Conservation (phyloP, 2,888 invertebrate species). For the Epinotia nisella region DNA sequence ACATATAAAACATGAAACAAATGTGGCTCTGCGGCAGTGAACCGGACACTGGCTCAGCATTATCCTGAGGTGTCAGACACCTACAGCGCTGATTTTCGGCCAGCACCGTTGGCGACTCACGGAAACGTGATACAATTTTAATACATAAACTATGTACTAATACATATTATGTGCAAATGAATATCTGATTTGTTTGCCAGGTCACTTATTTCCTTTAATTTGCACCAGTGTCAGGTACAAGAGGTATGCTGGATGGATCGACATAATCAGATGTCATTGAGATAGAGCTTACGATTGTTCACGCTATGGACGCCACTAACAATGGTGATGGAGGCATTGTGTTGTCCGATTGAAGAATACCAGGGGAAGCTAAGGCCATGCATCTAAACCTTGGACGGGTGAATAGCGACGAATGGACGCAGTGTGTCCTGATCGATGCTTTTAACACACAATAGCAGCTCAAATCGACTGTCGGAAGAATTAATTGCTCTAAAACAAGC, state of each 20-base stretch:
- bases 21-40: no score
- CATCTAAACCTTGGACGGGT: constrained; percentile 75
- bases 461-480: constrained; percentile 43
- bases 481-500: constrained; percentile 55
- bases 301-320: constrained; percentile 58
- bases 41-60: no score
- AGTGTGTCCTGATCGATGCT: constrained; percentile 50
- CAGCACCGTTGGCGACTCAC: no score
- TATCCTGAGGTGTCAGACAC: no score
- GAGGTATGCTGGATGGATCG: constrained; percentile 62
- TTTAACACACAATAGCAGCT: constrained; percentile 50
- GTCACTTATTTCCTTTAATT: constrained; percentile 38
- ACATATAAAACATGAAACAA: no score
- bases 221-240: constrained; percentile 44
- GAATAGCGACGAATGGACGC: constrained; percentile 60
- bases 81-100: no score
- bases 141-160: no score
- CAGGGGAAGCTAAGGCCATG: constrained; percentile 73
- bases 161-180: neutral
- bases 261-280: constrained; percentile 76
- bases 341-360: constrained; percentile 75
- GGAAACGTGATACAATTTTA: no score
- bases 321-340: constrained; percentile 75
- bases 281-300: constrained; percentile 70
- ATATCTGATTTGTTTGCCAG: neutral